Evolutionary conservation across 2,113 vertebrate genomes (phyloP), one percentile per base, ranked within the genome.

Genomic region (Dinomys branickii): DNA sequence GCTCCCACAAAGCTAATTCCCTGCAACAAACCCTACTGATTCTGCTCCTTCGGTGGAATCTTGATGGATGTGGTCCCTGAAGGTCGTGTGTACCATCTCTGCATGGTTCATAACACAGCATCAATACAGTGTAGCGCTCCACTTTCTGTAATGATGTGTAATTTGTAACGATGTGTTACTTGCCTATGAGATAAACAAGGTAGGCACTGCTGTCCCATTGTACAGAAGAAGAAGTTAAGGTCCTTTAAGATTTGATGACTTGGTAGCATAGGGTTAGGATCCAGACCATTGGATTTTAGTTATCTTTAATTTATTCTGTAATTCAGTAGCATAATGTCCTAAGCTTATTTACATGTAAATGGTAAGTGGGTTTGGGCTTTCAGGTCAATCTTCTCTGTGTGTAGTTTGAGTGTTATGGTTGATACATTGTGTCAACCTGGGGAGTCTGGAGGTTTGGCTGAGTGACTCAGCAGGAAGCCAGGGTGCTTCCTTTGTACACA

Each of bases 271-370:
- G n/a, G 9, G 69, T 85, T 94, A 84, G 33, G 61, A 88, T 11
- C 14, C 38, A 94, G 47, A 75, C 28, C 13, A 19, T 0, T 92
- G 56, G 11, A 65, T 71, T 83, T 91, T 83, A 86, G 59, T 5
- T 75, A 59, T 71, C 75, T 6, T 85, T 65, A 56, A 44, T 4
- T 91, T 90, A 77, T 47, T 82, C 59, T 81, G 61, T 91, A 44
- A 89, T 73, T 94, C 50, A 47, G 7, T 88, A 71, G 38, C 3
- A n/a, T 87, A 71, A 78, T 89, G 90, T 85, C 91, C 50, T 75
- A 78, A 73, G 69, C 10, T 28, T 3, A 75, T 61, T 19, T 4
- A 8, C 19, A 67, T 80, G n/a, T 11, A 52, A 65, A 20, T 89
- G 44, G n/a, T 11, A 52, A 65, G 24, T 89, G 44, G 81, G 16